A percentile compares a stretch with the other conserved stretches of the same genome.
These are phyloP conservation scores for Spinus olivaceus DNA, from an alignment of 2,797 vertebrate genomes.

Conservation along the genomic window DNA sequence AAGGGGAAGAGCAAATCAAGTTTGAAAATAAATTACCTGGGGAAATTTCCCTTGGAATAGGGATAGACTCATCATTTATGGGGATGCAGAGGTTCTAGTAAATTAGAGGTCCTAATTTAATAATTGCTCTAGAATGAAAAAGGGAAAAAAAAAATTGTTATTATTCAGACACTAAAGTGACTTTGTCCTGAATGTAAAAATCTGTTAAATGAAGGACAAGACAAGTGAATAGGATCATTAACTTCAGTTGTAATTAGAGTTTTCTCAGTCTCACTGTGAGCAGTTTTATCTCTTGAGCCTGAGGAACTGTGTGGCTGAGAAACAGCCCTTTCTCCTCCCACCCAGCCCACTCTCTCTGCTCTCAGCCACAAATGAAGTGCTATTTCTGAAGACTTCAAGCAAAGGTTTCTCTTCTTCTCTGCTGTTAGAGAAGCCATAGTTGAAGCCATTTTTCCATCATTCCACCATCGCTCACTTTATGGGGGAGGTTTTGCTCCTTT, in stretches of 20 bases:
- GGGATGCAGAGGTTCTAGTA: background rate
- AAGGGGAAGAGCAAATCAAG: background rate
- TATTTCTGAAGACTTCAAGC: background rate
- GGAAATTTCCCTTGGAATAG: background rate
- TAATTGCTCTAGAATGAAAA: background rate
- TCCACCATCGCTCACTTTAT: background rate
- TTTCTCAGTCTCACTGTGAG: background rate
- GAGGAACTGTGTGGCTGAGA: background rate
- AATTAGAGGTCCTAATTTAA: background rate
- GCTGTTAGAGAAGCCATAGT: background rate
- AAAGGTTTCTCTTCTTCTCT: background rate
- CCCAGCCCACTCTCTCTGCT: background rate
- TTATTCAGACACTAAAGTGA: background rate
- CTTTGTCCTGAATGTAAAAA: background rate
- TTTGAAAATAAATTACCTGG: background rate
- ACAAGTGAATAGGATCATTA: background rate
- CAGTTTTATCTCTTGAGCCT: background rate
- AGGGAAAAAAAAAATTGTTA: background rate
- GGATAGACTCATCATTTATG: fast-evolving
- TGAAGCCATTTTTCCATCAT: background rate
- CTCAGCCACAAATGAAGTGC: background rate
- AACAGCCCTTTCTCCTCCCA: background rate
- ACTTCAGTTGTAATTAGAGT: background rate
- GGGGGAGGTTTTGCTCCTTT: background rate
- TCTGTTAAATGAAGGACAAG: background rate